Conservation (phyloP, 2,113 vertebrate species). For the Syngnathus scovelli region DNA sequence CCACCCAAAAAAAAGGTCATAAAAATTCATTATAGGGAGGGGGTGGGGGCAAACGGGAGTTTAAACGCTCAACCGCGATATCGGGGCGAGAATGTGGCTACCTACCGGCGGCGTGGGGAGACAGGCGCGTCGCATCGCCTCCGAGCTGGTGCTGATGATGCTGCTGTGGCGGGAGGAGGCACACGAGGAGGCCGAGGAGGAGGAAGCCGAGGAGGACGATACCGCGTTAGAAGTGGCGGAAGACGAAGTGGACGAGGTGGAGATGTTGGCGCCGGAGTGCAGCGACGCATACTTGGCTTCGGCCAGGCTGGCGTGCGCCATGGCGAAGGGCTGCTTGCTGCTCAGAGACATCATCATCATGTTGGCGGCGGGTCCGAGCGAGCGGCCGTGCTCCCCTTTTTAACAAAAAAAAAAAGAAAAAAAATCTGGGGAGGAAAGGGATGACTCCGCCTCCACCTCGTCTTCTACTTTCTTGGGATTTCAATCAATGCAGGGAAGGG, state of each 20-base stretch:
- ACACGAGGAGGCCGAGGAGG: slow-evolving; percentile 74
- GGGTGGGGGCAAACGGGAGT: background rate
- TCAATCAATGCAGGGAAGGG: background rate
- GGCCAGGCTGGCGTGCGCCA: slow-evolving; percentile 87
- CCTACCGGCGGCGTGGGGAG: slow-evolving; percentile 96
- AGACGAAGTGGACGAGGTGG: slow-evolving; percentile 75
- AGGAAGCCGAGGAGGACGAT: slow-evolving; percentile 67
- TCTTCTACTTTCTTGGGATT: background rate
- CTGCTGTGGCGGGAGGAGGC: slow-evolving; percentile 77
- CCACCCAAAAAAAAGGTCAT: slow-evolving; percentile 79
- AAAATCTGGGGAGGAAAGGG: slow-evolving; percentile 44
- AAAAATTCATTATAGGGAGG: slow-evolving; percentile 82
- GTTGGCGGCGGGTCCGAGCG: slow-evolving; percentile 68
- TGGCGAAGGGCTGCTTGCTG: slow-evolving; percentile 93
- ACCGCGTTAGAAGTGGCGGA: slow-evolving; percentile 61
- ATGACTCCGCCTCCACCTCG: slow-evolving; percentile 75
- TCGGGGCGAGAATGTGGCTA: slow-evolving; percentile 77
- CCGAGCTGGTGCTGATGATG: slow-evolving; percentile 75
- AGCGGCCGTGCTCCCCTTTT: slow-evolving; percentile 67
- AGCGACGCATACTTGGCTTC: slow-evolving; percentile 86
- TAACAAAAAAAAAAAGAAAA: slow-evolving; percentile 17
- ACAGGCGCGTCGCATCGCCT: slow-evolving; percentile 92
- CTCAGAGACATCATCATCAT: slow-evolving; percentile 99
- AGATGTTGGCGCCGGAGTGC: slow-evolving; percentile 58
- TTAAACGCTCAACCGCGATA: slow-evolving; percentile 69